These are phyloP conservation scores for Agelastica alni DNA, from an alignment of 2,888 invertebrate species.

Conservation along the genomic window DNA sequence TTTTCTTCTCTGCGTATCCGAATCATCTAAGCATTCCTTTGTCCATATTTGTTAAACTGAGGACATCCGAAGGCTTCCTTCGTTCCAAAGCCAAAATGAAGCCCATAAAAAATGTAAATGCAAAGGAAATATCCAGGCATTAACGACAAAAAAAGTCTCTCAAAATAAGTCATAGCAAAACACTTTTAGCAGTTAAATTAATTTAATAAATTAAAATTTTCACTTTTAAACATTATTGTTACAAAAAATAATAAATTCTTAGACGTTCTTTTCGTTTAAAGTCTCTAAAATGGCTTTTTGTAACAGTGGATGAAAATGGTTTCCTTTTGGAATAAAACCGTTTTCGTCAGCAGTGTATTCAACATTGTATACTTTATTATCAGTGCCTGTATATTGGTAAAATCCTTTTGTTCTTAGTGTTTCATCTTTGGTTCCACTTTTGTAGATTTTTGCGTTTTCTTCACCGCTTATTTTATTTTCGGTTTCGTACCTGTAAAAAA, in stretches of 20 bases:
- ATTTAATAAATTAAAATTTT: no score
- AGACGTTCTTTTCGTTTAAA: slow-evolving; percentile 2
- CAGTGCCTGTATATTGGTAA: slow-evolving; percentile 67
- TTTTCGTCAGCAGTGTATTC: slow-evolving; percentile 68
- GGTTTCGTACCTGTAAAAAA: slow-evolving; percentile 60
- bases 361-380: slow-evolving; percentile 63
- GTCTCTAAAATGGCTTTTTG: slow-evolving; percentile 19
- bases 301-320: slow-evolving; percentile 27
- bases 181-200: no score
- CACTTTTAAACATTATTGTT: no score
- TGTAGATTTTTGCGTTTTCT: slow-evolving; percentile 61
- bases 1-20: no score
- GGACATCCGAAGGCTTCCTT: no score
- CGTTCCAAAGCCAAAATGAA: no score
- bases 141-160: no score
- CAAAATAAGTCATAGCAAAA: no score
- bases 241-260: background rate
- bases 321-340: slow-evolving; percentile 58
- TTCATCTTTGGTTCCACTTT: slow-evolving; percentile 59
- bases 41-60: no score
- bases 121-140: no score
- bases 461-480: slow-evolving; percentile 67
- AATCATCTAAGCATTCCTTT: no score
- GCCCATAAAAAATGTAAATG: no score
- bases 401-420: slow-evolving; percentile 68